Conservation (phyloP, 2,888 invertebrate species). For the Dryobota labecula region DNA sequence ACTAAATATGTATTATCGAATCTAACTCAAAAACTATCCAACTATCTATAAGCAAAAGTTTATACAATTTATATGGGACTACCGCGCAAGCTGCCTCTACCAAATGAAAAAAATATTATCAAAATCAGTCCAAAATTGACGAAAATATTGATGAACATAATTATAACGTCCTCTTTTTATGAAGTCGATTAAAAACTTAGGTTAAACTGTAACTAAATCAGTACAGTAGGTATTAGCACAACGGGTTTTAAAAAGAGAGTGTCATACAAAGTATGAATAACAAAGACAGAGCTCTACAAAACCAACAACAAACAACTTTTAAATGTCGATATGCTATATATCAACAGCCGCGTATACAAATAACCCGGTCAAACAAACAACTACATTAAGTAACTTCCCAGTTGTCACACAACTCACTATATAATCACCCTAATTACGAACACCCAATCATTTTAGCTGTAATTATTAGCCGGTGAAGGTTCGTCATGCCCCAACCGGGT, state of each 20-base stretch:
- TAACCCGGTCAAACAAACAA: constrained; percentile 38
- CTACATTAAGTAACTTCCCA: constrained; percentile 18
- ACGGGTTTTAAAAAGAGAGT: neutral
- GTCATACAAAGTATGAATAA: neutral
- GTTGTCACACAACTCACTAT: constrained; percentile 38
- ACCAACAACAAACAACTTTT: neutral
- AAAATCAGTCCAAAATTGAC: neutral
- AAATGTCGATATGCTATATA: neutral
- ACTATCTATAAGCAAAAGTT: too few species aligned
- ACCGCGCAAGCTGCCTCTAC: neutral
- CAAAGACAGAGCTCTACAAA: neutral
- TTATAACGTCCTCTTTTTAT: neutral
- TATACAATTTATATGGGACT: too few species aligned
- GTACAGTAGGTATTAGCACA: neutral
- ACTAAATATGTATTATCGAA: neutral
- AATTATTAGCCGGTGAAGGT: constrained; percentile 48
- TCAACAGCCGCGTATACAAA: constrained; percentile 1
- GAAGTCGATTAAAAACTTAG: neutral
- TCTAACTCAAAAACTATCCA: neutral
- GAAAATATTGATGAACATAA: neutral
- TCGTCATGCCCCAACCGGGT: constrained; percentile 44
- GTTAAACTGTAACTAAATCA: too few species aligned
- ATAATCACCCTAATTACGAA: constrained; percentile 55
- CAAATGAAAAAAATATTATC: neutral
- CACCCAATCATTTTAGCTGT: constrained; percentile 56